phyloP scores from a whole-genome alignment of 2,113 vertebrate genomes.

The Cnemophilus loriae region DNA sequence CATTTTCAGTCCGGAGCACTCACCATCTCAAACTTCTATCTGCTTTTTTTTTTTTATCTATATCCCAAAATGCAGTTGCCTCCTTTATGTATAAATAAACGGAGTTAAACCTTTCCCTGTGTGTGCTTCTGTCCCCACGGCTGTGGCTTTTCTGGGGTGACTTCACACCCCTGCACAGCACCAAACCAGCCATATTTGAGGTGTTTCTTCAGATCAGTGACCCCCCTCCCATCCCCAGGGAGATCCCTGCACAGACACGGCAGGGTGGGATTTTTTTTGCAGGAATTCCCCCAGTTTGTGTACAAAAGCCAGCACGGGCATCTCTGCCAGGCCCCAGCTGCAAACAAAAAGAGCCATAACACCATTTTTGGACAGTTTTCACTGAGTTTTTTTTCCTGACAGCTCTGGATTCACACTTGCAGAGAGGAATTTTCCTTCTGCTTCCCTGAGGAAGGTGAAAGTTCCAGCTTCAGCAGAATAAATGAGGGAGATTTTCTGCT shows the following conservation, averaged over 20 bases:
- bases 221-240: accelerated
- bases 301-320: neutral
- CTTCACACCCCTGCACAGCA: too few species aligned
- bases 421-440: neutral
- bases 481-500: neutral
- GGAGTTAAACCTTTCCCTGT: neutral
- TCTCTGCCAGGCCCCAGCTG: neutral
- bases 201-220: neutral
- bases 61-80: neutral
- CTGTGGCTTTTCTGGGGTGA: neutral
- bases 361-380: neutral
- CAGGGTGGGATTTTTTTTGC: neutral
- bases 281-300: neutral
- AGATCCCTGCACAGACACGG: neutral
- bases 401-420: neutral
- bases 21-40: neutral
- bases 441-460: neutral
- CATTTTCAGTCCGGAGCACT: neutral
- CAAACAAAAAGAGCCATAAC: neutral
- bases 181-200: neutral
- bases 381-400: neutral
- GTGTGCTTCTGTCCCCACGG: neutral
- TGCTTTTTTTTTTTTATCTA: neutral
- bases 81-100: conserved; percentile 26
- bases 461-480: neutral